Evolutionary conservation across 2,888 invertebrate species (phyloP).

Genomic region (Drosophila basisetae): DNA sequence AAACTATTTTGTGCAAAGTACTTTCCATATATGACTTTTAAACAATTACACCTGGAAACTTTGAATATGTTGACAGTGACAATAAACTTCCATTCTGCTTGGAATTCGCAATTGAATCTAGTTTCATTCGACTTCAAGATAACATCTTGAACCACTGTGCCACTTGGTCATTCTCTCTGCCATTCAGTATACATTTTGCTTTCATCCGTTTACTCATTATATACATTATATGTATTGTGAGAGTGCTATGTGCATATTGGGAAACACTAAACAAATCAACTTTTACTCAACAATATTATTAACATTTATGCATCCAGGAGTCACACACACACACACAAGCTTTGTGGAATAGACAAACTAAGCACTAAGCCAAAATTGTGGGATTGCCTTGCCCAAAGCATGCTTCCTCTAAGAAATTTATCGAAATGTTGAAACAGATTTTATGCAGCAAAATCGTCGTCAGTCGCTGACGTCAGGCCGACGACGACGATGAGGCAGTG

Average conservation of each 20-base stretch:
- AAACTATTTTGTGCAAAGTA: neutral
- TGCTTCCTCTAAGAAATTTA: slow-evolving; percentile 73
- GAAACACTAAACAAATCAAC: slow-evolving; percentile 77
- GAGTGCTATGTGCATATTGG: slow-evolving; percentile 58
- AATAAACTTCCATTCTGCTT: neutral
- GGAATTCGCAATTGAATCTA: neutral
- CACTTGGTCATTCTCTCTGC: slow-evolving; percentile 5
- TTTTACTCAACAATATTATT: slow-evolving; percentile 82
- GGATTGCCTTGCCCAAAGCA: slow-evolving; percentile 55
- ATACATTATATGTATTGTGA: slow-evolving; percentile 73
- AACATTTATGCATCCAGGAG: slow-evolving; percentile 81
- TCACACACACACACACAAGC: slow-evolving; percentile 54
- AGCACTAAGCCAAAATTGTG: slow-evolving; percentile 59
- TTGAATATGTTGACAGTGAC: neutral
- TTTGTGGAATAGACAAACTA: slow-evolving; percentile 30
- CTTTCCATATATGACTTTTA: neutral
- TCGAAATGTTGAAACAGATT: slow-evolving; percentile 82
- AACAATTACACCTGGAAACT: accelerated
- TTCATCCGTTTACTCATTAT: slow-evolving; percentile 70
- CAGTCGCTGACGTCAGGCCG: slow-evolving; percentile 57
- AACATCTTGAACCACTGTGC: slow-evolving; percentile 32
- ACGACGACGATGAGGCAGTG: slow-evolving; percentile 48
- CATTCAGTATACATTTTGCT: slow-evolving; percentile 8
- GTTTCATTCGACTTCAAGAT: neutral
- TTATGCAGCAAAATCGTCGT: slow-evolving; percentile 74